Evolutionary conservation across 2,113 vertebrate genomes (phyloP).

Genomic region (Canis aureus): DNA sequence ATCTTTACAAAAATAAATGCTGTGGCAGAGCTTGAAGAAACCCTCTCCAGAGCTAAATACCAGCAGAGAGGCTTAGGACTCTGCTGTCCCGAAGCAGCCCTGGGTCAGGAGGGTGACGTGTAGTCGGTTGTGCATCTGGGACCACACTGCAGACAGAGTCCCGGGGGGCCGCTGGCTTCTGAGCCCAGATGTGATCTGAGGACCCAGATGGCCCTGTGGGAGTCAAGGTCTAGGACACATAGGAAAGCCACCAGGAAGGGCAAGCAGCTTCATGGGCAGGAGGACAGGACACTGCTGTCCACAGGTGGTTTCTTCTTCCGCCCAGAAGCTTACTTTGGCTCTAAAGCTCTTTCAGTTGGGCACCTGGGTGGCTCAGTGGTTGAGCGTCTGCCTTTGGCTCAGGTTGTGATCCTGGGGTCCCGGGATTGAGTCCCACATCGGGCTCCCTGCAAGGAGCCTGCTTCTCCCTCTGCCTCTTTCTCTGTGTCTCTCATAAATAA

Average conservation of each 20-base stretch:
- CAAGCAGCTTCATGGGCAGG: accelerated
- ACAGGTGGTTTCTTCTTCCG: neutral
- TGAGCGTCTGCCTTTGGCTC: too few species aligned
- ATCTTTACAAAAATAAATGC: neutral
- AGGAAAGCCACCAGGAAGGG: neutral
- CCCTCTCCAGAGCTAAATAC: neutral
- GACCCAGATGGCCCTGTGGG: neutral
- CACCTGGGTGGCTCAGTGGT: too few species aligned
- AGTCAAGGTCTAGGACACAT: neutral
- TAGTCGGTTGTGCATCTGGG: accelerated
- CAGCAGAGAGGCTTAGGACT: neutral
- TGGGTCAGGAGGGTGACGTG: neutral
- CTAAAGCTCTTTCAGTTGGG: neutral
- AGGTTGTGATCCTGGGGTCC: too few species aligned
- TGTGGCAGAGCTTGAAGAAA: neutral
- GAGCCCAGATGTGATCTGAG: neutral
- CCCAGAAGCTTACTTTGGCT: accelerated
- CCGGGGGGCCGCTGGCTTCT: neutral
- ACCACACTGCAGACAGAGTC: neutral
- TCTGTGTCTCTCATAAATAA: too few species aligned
- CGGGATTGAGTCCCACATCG: too few species aligned
- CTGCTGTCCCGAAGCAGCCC: neutral
- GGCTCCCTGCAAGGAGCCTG: too few species aligned
- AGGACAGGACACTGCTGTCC: neutral
- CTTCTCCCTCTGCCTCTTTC: too few species aligned